These are phyloP conservation scores for Sitophilus oryzae DNA, from an alignment of 1,140 invertebrate species.

Conservation along the genomic window DNA sequence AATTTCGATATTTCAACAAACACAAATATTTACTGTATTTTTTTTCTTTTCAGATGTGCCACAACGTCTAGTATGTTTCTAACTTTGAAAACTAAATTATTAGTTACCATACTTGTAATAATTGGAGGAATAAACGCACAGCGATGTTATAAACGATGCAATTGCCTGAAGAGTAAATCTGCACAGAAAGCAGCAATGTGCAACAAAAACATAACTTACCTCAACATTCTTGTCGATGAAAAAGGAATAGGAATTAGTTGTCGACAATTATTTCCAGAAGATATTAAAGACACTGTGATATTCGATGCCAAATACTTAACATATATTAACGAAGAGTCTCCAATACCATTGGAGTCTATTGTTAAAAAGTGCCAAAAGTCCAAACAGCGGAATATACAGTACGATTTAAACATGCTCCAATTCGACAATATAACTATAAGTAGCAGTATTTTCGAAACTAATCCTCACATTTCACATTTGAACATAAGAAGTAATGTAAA, in stretches of 20 bases:
- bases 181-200: no score
- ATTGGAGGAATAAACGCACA: no score
- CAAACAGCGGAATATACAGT: not conserved
- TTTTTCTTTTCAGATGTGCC: no score
- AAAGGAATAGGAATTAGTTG: not conserved
- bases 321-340: not conserved
- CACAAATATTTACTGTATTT: no score
- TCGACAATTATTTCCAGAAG: not conserved
- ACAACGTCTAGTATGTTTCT: no score
- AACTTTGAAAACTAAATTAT: no score
- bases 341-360: not conserved
- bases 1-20: no score
- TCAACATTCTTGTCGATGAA: not conserved
- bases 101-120: no score
- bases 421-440: not conserved
- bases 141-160: no score
- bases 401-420: not conserved
- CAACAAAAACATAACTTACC: not conserved
- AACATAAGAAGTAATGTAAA: not conserved
- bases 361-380: not conserved
- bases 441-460: not conserved
- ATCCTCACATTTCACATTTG: not conserved
- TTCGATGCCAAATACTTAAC: constrained; percentile 1
- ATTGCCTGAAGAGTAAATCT: no score
- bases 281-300: not conserved